Conservation (phyloP, 2,797 vertebrate species). For the Lepus oiostolus region DNA sequence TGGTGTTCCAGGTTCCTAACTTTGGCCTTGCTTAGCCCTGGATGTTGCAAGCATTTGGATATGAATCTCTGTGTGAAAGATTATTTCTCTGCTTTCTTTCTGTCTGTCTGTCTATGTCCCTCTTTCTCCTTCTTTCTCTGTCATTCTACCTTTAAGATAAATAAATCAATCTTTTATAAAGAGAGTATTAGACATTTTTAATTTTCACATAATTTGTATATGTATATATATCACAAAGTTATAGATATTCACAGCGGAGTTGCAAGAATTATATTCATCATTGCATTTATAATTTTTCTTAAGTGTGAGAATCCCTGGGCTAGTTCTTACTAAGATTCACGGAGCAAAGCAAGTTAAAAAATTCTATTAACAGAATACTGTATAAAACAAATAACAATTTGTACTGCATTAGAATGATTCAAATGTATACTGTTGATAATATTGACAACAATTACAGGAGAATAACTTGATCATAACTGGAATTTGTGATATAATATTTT, state of each 20-base stretch:
- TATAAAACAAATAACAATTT: not conserved
- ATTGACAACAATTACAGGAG: not conserved
- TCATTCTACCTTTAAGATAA: too few relatives aligned
- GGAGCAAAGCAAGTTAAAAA: not conserved
- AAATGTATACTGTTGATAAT: not conserved
- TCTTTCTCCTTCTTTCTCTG: too few relatives aligned
- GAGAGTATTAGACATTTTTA: not conserved
- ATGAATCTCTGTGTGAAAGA: too few relatives aligned
- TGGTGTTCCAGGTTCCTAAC: too few relatives aligned
- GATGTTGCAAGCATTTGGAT: too few relatives aligned
- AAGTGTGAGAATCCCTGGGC: not conserved
- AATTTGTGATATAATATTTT: not conserved
- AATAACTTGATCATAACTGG: not conserved
- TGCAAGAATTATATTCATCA: not conserved
- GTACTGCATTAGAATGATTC: not conserved
- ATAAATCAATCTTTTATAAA: too few relatives aligned
- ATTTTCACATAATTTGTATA: not conserved
- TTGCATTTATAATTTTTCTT: not conserved
- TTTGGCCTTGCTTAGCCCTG: too few relatives aligned
- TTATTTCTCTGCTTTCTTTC: too few relatives aligned
- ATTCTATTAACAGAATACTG: not conserved
- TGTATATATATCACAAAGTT: not conserved
- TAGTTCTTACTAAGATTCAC: not conserved
- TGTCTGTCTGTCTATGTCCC: too few relatives aligned
- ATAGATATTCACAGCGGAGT: not conserved